Conservation (phyloP, 2,888 invertebrate genomes). For the Sthenelais limicola region DNA sequence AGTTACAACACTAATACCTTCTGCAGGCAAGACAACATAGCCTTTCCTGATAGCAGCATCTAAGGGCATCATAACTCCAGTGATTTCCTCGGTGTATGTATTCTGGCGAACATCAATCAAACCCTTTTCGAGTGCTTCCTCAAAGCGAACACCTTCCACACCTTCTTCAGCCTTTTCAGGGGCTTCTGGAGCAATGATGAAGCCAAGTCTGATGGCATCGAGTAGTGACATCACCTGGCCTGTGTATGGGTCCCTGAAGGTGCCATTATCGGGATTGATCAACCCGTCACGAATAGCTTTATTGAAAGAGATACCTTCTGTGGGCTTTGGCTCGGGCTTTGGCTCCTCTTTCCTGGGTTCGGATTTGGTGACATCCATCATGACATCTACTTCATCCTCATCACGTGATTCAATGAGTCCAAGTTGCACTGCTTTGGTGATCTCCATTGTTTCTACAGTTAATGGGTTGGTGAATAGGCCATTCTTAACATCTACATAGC, state of each 20-base stretch:
- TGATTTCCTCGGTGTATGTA: slow-evolving; percentile 53
- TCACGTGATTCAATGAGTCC: slow-evolving; percentile 41
- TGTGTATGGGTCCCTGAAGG: slow-evolving; percentile 79
- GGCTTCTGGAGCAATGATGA: slow-evolving; percentile 45
- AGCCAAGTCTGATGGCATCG: slow-evolving; percentile 48
- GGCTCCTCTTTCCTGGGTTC: too few species aligned
- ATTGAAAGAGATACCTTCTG: slow-evolving; percentile 79
- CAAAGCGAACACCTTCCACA: slow-evolving; percentile 53
- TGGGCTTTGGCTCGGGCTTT: slow-evolving; percentile 8
- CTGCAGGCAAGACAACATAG: slow-evolving; percentile 50
- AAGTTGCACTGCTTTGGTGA: slow-evolving; percentile 45
- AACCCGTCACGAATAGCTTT: slow-evolving; percentile 86
- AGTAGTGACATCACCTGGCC: slow-evolving; percentile 48
- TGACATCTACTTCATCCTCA: not conserved
- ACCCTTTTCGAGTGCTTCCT: slow-evolving; percentile 53
- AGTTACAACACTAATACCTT: slow-evolving; percentile 46
- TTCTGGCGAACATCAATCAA: slow-evolving; percentile 52
- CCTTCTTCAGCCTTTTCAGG: slow-evolving; percentile 37
- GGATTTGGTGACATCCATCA: not conserved
- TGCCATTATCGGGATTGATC: slow-evolving; percentile 80
- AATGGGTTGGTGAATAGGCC: slow-evolving; percentile 77
- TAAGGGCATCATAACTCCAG: slow-evolving; percentile 58
- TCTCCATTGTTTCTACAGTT: slow-evolving; percentile 72
- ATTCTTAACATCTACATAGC: slow-evolving; percentile 84
- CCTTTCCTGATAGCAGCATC: slow-evolving; percentile 56